Percentiles rank a stretch among this genome's conserved stretches.
These are phyloP conservation scores for Pseudochaenichthys georgianus DNA, from an alignment of 2,797 vertebrate genomes.

Conservation along the genomic window DNA sequence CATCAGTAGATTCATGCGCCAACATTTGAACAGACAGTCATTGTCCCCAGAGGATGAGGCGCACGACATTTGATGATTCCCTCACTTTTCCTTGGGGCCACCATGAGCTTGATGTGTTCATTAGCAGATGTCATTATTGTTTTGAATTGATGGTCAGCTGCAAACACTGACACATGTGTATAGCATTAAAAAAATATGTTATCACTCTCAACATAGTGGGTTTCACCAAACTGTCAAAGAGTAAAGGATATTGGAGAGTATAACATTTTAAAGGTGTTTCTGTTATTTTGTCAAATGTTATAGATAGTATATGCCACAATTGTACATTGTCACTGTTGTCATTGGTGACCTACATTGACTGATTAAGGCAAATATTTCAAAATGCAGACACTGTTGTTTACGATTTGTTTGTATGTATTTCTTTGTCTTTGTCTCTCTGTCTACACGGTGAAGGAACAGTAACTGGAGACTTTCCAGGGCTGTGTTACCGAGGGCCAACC, in stretches of 20 bases:
- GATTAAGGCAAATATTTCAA: background rate
- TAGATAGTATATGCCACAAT: too few relatives aligned
- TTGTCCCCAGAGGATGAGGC: background rate
- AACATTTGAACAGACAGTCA: background rate
- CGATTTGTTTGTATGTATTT: background rate
- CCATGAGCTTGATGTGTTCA: background rate
- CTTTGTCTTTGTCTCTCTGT: conserved; percentile 11
- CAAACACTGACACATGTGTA: background rate
- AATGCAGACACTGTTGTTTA: background rate
- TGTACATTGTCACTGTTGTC: background rate
- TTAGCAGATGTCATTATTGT: background rate
- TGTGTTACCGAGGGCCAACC: conserved; percentile 43
- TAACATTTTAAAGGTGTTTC: too few relatives aligned
- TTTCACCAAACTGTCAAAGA: background rate
- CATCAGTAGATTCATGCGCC: background rate
- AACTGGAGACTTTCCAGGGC: conserved; percentile 46
- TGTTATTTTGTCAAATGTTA: too few relatives aligned
- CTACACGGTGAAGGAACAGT: conserved; percentile 22
- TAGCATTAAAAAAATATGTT: background rate
- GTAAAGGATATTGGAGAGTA: too few relatives aligned
- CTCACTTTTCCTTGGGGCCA: background rate
- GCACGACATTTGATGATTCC: too few relatives aligned
- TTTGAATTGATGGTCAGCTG: background rate
- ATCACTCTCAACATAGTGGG: background rate
- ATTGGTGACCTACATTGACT: conserved; percentile 19